Base-by-base conservation (phyloP, 2,113 vertebrate species). In the Sula dactylatra region DNA sequence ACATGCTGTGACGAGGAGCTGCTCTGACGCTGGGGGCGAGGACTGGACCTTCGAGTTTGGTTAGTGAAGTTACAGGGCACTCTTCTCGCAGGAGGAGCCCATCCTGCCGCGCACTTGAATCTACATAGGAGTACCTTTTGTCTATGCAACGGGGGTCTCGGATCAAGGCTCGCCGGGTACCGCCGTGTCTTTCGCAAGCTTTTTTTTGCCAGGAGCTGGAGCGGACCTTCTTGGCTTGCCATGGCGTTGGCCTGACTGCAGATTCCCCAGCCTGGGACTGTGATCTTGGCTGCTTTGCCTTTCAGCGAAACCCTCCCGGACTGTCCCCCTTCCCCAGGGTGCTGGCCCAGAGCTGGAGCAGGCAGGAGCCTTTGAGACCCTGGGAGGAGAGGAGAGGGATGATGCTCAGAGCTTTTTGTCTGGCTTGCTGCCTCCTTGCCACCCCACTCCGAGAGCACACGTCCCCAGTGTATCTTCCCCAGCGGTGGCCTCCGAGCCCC, bases 1-100 rank as follows among this genome's bases (percentile, higher is more conserved):
- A 99, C 58, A 99, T 99, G 97, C 98, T 99, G 99, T 99, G 98
- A 99, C 58, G 4, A 77, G 67, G 29, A 91, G 86, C 82, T n/a
- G 88, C 74, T 91, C 71, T 49, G 9, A 13, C 1, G 47, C 94
- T 7, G n/a, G 79, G 89, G 77, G 45, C 17, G 16, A 82, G 94
- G 94, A 22, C 82, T 32, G 82, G 89, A 16, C 77, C 45, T 49
- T 87, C 54, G 4, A 26, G 79, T 74, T 50, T 12, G 91, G 83
- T 40, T 79, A 76, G 93, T 69, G 82, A 15, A 64, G 74, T 17
- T 59, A 34, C 81, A 24, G 72, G 80, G 54, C 49, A 1, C 77
- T 86, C 77, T 78, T 38, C 92, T 74, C 27, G 10, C 59, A 32
- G 82, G 72, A 86, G 78, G 59, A 93, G 87, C 72, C 74, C 31